phyloP scores from a whole-genome alignment of 1,140 invertebrate genomes.

The Parapsyche elsis region DNA sequence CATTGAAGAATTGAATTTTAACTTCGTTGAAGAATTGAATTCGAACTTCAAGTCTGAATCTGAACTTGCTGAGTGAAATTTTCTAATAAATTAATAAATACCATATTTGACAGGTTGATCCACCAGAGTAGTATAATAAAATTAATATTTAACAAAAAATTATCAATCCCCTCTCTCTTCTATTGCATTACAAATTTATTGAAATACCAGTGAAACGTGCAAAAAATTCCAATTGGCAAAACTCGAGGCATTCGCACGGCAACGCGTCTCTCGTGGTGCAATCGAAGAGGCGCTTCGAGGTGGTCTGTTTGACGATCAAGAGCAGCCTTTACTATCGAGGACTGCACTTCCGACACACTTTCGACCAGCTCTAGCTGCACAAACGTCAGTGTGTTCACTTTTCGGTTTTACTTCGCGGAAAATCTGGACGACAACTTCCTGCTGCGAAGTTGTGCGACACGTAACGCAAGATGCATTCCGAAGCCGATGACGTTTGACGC shows the following conservation, averaged over 20 bases:
- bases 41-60: too few species aligned
- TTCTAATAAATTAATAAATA: too few species aligned
- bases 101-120: too few species aligned
- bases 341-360: conserved; percentile 35
- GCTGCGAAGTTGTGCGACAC: background rate
- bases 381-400: background rate
- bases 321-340: conserved; percentile 21
- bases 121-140: too few species aligned
- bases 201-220: conserved; percentile 1
- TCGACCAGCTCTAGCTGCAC: background rate
- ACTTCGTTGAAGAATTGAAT: too few species aligned
- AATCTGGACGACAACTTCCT: background rate
- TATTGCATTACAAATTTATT: background rate
- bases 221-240: background rate
- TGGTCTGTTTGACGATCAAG: conserved; percentile 4
- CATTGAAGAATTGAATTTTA: too few species aligned
- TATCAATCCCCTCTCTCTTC: background rate
- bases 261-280: conserved; percentile 10
- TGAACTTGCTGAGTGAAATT: too few species aligned
- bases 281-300: conserved; percentile 25
- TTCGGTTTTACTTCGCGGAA: background rate
- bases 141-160: conserved; percentile 8
- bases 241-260: background rate
- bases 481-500: too few species aligned
- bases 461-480: too few species aligned